phyloP scores from a whole-genome alignment of 2,888 invertebrate genomes.

The Yponomeuta plumbellus region DNA sequence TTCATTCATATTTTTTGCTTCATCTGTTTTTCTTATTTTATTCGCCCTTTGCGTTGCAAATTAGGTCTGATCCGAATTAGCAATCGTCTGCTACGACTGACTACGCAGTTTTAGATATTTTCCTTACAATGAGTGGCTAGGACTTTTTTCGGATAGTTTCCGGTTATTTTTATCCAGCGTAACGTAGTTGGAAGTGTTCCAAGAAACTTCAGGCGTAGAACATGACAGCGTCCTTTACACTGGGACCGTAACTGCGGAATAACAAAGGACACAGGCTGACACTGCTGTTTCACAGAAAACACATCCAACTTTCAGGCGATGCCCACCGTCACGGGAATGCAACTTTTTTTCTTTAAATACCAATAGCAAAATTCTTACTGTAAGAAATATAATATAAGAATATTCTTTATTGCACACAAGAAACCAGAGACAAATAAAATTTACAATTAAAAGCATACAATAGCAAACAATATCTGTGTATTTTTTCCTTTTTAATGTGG shows the following conservation, averaged over 20 bases:
- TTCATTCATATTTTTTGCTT: constrained; percentile 16
- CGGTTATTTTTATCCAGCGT: constrained; percentile 42
- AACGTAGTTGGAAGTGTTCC: constrained; percentile 53
- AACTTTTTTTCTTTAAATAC: neutral
- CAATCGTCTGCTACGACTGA: neutral
- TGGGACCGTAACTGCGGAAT: constrained; percentile 36
- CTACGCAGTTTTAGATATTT: neutral
- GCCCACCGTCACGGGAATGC: neutral
- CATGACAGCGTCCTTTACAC: constrained; percentile 49
- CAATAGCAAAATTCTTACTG: neutral
- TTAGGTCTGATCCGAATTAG: constrained; percentile 10
- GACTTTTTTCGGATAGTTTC: constrained; percentile 47
- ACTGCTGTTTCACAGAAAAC: constrained; percentile 27
- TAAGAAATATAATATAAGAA: too few relatives aligned
- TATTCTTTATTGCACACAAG: too few relatives aligned
- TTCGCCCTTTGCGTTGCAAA: constrained; percentile 11
- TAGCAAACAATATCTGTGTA: too few relatives aligned
- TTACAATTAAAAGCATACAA: too few relatives aligned
- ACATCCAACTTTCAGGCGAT: constrained; percentile 8
- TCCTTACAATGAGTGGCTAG: constrained; percentile 22
- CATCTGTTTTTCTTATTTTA: constrained; percentile 11
- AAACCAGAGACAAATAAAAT: too few relatives aligned
- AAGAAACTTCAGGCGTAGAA: constrained; percentile 49
- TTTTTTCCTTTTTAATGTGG: too few relatives aligned
- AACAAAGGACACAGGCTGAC: constrained; percentile 34